Conservation (phyloP, 2,113 vertebrate species). For the Alces alces region DNA sequence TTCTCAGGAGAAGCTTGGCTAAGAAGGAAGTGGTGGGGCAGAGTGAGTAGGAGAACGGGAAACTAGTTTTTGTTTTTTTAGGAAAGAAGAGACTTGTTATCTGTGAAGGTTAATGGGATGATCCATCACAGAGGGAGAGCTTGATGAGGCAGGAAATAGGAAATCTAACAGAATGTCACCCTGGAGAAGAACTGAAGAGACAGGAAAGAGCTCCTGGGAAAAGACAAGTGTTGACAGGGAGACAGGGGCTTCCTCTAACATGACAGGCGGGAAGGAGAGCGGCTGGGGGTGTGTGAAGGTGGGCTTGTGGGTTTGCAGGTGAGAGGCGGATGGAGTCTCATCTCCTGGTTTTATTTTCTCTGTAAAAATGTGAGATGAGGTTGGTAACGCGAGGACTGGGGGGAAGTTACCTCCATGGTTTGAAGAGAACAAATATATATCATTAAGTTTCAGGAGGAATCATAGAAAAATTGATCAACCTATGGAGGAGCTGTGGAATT, state of each 20-base stretch:
- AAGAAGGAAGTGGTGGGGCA: not conserved
- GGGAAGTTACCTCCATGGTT: not conserved
- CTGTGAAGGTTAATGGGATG: not conserved
- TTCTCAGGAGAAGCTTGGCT: not conserved
- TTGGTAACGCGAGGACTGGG: not conserved
- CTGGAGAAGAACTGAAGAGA: not conserved
- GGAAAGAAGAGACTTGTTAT: not conserved
- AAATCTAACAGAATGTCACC: not conserved
- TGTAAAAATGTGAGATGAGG: not conserved
- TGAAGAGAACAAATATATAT: not conserved
- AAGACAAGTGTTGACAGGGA: not conserved
- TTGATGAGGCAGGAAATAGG: not conserved
- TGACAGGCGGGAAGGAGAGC: not conserved
- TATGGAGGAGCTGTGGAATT: not conserved
- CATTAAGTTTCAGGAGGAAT: not conserved
- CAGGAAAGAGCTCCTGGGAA: not conserved
- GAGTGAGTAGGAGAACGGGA: not conserved
- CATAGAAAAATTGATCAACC: not conserved
- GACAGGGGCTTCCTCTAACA: not conserved
- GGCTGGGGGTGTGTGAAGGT: not conserved
- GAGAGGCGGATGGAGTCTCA: not conserved
- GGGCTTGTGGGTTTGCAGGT: not conserved
- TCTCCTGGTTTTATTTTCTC: not conserved
- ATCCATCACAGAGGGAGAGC: not conserved
- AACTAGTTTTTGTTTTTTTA: not conserved